Conservation (phyloP, 2,797 vertebrate genomes). For the Macropus fuliginosus region DNA sequence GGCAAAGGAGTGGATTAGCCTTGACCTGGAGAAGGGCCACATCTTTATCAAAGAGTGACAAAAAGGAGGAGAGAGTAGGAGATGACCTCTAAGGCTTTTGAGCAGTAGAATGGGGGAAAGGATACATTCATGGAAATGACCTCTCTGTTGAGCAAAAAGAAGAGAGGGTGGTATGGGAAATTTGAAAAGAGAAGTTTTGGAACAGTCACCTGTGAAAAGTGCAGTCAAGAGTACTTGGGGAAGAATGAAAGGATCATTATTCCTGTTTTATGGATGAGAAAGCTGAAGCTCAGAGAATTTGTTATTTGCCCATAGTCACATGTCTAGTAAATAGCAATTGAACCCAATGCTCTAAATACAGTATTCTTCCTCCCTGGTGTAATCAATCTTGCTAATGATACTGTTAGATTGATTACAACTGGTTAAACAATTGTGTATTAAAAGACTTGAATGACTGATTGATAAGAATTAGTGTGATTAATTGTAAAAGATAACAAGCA, state of each 20-base stretch:
- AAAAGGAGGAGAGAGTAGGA: neutral
- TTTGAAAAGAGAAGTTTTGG: neutral
- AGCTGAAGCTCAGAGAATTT: neutral
- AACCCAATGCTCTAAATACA: neutral
- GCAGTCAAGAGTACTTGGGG: neutral
- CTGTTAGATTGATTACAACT: neutral
- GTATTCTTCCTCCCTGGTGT: neutral
- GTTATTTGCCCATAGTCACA: neutral
- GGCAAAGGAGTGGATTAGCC: neutral
- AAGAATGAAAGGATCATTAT: neutral
- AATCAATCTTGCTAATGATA: neutral
- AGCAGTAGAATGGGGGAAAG: neutral
- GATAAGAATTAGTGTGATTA: neutral
- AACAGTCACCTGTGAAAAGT: neutral
- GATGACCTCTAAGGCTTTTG: neutral
- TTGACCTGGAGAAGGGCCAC: neutral
- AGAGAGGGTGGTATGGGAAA: neutral
- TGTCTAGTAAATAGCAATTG: neutral
- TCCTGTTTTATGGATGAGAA: neutral
- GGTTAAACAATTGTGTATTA: neutral
- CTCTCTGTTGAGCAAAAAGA: neutral
- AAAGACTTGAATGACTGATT: neutral
- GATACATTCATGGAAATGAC: neutral
- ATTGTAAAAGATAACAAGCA: neutral
- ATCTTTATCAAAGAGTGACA: neutral